Conservation (phyloP, 2,113 vertebrate species). For the Oriolus oriolus region DNA sequence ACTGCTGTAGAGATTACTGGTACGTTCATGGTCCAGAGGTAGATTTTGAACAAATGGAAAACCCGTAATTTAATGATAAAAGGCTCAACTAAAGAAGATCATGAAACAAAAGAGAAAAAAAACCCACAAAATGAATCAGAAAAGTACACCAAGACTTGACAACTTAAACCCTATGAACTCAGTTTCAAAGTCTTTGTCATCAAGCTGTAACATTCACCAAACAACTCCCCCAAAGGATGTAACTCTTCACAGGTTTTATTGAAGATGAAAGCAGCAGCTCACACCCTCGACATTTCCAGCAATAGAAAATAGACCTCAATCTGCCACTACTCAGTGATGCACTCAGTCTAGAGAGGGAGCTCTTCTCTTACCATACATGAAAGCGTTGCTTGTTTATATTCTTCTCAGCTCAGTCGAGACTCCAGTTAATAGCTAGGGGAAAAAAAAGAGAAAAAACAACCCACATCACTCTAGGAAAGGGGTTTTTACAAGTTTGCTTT, state of each 20-base stretch:
- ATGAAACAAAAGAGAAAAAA: background rate
- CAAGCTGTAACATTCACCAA: background rate
- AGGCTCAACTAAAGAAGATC: background rate
- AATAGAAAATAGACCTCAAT: background rate
- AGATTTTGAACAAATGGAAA: background rate
- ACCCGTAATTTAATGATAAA: background rate
- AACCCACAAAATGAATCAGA: background rate
- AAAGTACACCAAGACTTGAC: background rate
- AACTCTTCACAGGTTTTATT: background rate
- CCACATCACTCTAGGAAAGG: background rate
- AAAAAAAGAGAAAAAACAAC: rapidly evolving
- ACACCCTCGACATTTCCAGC: background rate
- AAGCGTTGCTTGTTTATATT: background rate
- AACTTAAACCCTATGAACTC: background rate
- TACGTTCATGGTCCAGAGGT: background rate
- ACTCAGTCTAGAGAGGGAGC: background rate
- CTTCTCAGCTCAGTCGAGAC: background rate
- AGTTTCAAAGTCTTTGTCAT: background rate
- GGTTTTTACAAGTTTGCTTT: background rate
- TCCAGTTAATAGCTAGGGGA: background rate
- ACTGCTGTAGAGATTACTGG: background rate
- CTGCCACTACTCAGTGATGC: background rate
- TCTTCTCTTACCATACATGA: background rate
- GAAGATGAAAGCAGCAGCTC: background rate
- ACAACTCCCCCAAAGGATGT: background rate